These are phyloP conservation scores for Meleagris gallopavo DNA, from an alignment of 2,113 vertebrate species.

Conservation along the genomic window DNA sequence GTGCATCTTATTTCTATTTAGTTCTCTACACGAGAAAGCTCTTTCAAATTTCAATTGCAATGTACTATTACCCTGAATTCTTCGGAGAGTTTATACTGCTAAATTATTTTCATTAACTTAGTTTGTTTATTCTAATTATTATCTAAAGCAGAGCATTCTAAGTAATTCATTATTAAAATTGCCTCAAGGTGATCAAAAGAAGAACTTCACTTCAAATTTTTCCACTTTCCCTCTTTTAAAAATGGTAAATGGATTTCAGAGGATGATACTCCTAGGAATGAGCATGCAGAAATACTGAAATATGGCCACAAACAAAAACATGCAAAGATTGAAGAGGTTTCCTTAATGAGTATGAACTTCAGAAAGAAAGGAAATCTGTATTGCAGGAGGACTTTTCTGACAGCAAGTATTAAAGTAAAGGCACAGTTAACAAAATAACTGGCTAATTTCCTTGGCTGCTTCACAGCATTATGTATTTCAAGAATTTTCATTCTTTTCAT, in stretches of 20 bases:
- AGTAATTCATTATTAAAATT: slow-evolving; percentile 77
- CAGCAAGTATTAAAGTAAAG: neutral
- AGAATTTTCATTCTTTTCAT: neutral
- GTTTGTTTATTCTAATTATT: slow-evolving; percentile 74
- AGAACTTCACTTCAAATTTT: slow-evolving; percentile 68
- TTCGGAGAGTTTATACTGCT: slow-evolving; percentile 38
- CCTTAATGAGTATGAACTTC: neutral
- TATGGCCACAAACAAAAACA: slow-evolving; percentile 71
- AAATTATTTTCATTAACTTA: slow-evolving; percentile 26
- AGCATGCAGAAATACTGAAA: slow-evolving; percentile 71
- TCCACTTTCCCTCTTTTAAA: slow-evolving; percentile 37
- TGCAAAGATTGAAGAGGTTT: slow-evolving; percentile 68
- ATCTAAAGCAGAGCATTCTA: slow-evolving; percentile 50
- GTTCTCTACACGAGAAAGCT: neutral
- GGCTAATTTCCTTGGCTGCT: neutral
- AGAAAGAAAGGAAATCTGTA: neutral
- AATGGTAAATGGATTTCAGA: slow-evolving; percentile 75
- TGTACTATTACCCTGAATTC: slow-evolving; percentile 9
- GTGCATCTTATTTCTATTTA: neutral
- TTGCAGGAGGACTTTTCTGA: neutral
- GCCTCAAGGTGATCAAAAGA: slow-evolving; percentile 69
- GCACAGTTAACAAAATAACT: neutral
- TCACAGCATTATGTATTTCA: neutral
- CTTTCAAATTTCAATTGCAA: neutral
- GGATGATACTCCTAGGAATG: slow-evolving; percentile 61